Percentiles rank a stretch among this genome's conserved stretches.
Evolutionary conservation across 2,888 invertebrate genomes (phyloP).

Genomic region (Brachyopa scutellaris): DNA sequence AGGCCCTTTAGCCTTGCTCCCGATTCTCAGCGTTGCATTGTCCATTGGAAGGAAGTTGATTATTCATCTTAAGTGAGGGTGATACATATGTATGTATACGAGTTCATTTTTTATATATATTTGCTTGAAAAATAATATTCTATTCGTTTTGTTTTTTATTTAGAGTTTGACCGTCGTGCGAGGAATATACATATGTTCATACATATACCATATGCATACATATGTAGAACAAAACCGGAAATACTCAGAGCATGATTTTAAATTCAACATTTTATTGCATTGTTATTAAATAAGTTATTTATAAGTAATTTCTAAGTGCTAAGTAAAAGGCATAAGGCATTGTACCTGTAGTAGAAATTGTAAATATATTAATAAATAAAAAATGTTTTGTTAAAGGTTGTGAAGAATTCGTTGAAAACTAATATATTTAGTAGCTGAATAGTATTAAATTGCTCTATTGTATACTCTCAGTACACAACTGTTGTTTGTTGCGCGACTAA

Average conservation of each 20-base stretch:
- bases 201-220: no score
- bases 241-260: neutral
- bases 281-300: constrained; percentile 23
- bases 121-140: neutral
- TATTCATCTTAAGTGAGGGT: constrained; percentile 46
- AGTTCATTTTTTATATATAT: neutral
- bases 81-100: neutral
- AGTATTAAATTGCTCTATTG: no score
- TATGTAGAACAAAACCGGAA: neutral
- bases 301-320: constrained; percentile 1
- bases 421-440: no score
- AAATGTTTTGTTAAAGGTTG: neutral
- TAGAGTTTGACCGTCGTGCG: neutral
- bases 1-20: constrained; percentile 89
- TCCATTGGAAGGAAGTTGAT: constrained; percentile 87
- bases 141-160: no score
- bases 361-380: neutral
- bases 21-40: constrained; percentile 89
- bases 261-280: neutral
- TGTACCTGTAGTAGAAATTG: constrained; percentile 21
- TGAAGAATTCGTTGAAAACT: no score
- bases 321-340: neutral
- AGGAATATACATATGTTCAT: no score
- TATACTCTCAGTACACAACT: no score
- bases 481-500: no score